Evolutionary conservation across 2,797 vertebrate species (phyloP), one percentile per base, ranked within the genome.

Genomic region (Scolopax rusticola): DNA sequence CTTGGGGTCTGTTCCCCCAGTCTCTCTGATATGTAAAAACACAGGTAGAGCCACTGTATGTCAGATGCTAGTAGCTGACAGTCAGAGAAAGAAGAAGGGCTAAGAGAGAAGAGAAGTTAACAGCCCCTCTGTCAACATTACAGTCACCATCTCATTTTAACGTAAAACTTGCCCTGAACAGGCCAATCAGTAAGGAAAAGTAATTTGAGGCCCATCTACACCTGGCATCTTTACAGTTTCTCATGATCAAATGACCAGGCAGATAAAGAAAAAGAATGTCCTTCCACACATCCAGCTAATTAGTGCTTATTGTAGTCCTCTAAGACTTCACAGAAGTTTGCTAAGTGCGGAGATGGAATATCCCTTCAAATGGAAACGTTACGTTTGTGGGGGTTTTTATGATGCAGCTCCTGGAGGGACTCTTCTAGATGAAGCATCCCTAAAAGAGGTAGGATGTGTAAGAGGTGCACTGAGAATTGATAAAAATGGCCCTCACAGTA

Each of bases 401-500:
- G 2, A 24, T 8, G 47, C 33, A 73, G 45, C 45, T 84, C 53
- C 63, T 48, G 17, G 41, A 81, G 14, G n/a, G 48, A 33, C 41
- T 70, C 28, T 89, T 36, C 47, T 48, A 54, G 32, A 68, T 56
- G 17, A 71, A 85, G 64, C 18, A 70, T 24, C 25, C 36, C 77
- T 69, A 18, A 70, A 90, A 59, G 19, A 81, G 0, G 0, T 11
- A 81, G 33, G 27, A 45, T 70, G 45, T 41, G 16, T 25, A 59
- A 63, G 5, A 84, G 30, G 30, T 64, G 77, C 47, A 53, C 61
- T 65, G 40, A 76, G 73, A 84, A 84, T 32, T 5, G 6, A 47
- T 38, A 60, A 77, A 92, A 91, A 92, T 85, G 76, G 54, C 59
- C 86, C 81, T 84, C 84, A 75, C 11, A 10, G 75, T 43, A 93